Conservation (phyloP, 2,797 vertebrate genomes). For the Malurus splendens region DNA sequence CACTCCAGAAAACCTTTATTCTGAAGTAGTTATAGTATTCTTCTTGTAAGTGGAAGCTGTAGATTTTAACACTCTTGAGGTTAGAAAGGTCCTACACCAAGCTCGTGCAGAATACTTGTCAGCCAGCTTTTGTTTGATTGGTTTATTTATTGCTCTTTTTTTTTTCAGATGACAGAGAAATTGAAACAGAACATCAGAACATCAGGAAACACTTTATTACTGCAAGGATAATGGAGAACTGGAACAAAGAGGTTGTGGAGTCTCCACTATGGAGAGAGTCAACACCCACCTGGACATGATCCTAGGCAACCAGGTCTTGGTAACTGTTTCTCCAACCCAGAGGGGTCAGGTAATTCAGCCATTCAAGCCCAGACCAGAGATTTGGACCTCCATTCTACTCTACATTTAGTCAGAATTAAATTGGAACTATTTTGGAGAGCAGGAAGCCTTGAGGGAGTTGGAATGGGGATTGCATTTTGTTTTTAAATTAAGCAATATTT, state of each 20-base stretch:
- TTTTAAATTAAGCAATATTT: neutral
- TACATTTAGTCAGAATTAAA: neutral
- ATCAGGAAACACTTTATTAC: neutral
- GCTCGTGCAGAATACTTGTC: neutral
- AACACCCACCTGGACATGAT: neutral
- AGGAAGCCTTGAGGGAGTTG: accelerated
- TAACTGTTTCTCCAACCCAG: neutral
- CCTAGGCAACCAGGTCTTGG: neutral
- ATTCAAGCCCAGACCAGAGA: neutral
- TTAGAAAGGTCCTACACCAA: neutral
- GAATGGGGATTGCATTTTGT: neutral
- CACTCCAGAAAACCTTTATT: neutral
- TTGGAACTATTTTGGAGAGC: neutral
- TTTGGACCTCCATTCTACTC: neutral
- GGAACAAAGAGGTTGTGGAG: neutral
- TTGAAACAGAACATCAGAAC: neutral
- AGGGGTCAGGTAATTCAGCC: neutral
- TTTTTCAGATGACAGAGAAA: neutral
- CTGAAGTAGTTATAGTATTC: neutral
- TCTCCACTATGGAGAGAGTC: neutral
- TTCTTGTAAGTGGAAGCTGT: neutral
- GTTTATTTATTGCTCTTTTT: neutral
- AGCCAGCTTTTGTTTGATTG: neutral
- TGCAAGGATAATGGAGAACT: neutral
- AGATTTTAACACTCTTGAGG: neutral